phyloP scores from a whole-genome alignment of 2,797 vertebrate genomes.

The Martes flavigula region DNA sequence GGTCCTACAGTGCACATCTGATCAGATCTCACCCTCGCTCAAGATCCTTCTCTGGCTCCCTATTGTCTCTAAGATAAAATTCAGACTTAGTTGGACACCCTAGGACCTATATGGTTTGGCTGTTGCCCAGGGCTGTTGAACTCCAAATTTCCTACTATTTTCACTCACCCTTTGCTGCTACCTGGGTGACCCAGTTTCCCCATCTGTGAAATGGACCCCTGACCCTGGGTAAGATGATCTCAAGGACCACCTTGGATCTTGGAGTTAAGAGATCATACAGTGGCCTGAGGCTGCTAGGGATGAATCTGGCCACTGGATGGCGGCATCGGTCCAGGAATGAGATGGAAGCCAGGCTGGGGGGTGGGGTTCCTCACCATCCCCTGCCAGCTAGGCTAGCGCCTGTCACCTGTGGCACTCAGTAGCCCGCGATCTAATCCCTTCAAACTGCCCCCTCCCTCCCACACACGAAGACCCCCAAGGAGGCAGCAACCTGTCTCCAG shows the following conservation, averaged over 20 bases:
- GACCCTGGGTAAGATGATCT: not conserved
- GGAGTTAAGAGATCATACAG: not conserved
- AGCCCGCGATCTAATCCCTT: not conserved
- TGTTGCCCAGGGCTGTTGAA: not conserved
- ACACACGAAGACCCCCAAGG: not conserved
- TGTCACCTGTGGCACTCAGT: not conserved
- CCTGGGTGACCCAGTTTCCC: not conserved
- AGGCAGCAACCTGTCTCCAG: rapidly evolving
- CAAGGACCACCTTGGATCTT: not conserved
- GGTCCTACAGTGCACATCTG: not conserved
- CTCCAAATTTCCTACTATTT: not conserved
- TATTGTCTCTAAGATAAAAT: not conserved
- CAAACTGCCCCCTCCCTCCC: not conserved
- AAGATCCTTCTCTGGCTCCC: not conserved
- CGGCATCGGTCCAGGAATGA: constrained; percentile 67
- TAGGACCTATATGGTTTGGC: not conserved
- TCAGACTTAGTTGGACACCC: not conserved
- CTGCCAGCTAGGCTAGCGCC: not conserved
- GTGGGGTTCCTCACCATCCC: rapidly evolving
- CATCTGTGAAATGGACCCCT: not conserved
- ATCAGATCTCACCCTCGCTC: not conserved
- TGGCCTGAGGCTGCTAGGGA: not conserved
- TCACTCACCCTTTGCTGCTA: not conserved
- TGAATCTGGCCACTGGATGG: constrained; percentile 68
- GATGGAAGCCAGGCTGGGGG: rapidly evolving